Evolutionary conservation across 2,797 vertebrate species (phyloP), one percentile per base, ranked within the genome.

Genomic region (Erpetoichthys calabaricus): DNA sequence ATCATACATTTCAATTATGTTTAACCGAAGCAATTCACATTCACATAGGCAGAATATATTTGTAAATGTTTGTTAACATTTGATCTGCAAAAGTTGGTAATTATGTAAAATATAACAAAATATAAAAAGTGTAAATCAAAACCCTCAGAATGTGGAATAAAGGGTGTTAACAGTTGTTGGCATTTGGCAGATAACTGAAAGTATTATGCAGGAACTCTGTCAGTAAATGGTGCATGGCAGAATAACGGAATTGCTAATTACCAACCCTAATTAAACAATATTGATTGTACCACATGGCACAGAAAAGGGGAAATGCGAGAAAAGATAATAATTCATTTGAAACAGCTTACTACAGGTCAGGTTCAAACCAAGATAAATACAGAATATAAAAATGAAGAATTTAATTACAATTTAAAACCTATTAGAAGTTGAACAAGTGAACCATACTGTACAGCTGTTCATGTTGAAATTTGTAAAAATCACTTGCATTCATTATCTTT

Each of bases 231-330:
- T 58, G 50, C 57, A 59, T 52, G 47, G 54, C 8, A 4, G 44
- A 53, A 57, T 10, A 45, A 42, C 42, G 41, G 41, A 47, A 47
- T 46, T 55, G 8, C 43, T 59, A 59, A 60, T 57, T 54, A 56
- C 56, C 58, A 57, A 10, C 56, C 45, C 52, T 55, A 43, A 62
- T 59, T 62, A 62, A 57, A 59, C 55, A 57, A 43, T 62, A 65
- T 65, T 56, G 60, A 62, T 59, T 56, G 44, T 47, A 56, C 42
- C 7, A 5, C 51, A 7, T n/a, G 25, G 50, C 45, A 53, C 51
- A 43, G 44, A 45, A 25, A 44, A 8, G 57, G 25, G 8, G 42
- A 25, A 25, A 25, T 25, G 25, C 25, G 25, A 25, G 25, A 25
- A 25, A 25, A 25, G 25, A 25, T 25, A 25, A 25, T 47, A 42